A percentile compares a stretch with the other conserved stretches of the same genome.
These are phyloP conservation scores for Neogobius melanostomus DNA, from an alignment of 2,113 vertebrate species.

Conservation along the genomic window DNA sequence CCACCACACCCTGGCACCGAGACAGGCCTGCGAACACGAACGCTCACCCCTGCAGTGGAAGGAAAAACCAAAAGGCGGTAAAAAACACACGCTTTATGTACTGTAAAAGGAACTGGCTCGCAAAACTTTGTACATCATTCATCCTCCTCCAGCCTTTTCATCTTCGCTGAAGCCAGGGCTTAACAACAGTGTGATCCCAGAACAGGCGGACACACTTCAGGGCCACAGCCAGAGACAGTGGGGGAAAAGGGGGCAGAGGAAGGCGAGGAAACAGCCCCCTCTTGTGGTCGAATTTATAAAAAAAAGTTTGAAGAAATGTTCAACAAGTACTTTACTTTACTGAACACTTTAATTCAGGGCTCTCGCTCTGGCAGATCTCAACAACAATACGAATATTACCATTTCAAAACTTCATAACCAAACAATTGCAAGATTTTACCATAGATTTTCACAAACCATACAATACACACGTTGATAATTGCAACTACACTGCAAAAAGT, in stretches of 20 bases:
- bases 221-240: conserved; percentile 27
- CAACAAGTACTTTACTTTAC: not conserved
- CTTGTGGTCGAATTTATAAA: conserved; percentile 55
- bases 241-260: conserved; percentile 6
- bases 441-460: too few relatives aligned
- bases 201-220: conserved; percentile 49
- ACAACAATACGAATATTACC: too few relatives aligned
- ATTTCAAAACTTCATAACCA: too few relatives aligned
- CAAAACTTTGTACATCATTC: conserved; percentile 57
- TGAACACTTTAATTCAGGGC: too few relatives aligned
- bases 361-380: too few relatives aligned
- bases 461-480: too few relatives aligned
- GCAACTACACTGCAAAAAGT: too few relatives aligned
- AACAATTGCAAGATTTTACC: too few relatives aligned
- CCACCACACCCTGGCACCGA: conserved; percentile 70
- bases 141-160: conserved; percentile 71
- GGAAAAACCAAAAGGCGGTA: conserved; percentile 68
- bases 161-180: conserved; percentile 63
- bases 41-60: conserved; percentile 62
- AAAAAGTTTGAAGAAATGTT: conserved; percentile 18
- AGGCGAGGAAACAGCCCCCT: conserved; percentile 51
- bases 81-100: conserved; percentile 73
- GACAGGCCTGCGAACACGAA: conserved; percentile 61
- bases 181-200: conserved; percentile 64
- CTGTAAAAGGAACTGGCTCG: conserved; percentile 69